A percentile compares a stretch with the other conserved stretches of the same genome.
Conservation (phyloP, 2,113 vertebrate genomes). For the Piaya cayana region DNA sequence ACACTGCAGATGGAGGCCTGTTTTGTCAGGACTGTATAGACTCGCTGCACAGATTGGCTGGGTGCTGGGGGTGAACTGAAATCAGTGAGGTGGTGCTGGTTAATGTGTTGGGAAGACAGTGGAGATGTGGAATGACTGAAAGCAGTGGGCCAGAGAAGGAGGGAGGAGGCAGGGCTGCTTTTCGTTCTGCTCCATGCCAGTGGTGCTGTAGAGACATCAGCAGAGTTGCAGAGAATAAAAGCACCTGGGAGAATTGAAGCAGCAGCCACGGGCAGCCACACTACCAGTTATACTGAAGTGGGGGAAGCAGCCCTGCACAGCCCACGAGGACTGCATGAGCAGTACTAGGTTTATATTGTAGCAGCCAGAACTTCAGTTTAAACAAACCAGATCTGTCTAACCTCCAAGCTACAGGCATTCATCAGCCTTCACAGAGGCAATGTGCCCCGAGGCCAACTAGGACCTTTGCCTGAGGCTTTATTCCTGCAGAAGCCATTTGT, state of each 20-base stretch:
- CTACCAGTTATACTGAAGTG: neutral
- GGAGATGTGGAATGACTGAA: neutral
- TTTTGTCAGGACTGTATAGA: neutral
- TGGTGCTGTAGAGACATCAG: neutral
- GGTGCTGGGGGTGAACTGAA: neutral
- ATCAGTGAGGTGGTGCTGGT: neutral
- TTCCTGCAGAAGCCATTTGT: neutral
- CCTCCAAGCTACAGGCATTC: slow-evolving; percentile 43
- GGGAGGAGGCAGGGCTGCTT: neutral
- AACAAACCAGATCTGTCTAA: slow-evolving; percentile 59
- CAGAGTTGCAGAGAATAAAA: neutral
- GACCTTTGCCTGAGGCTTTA: slow-evolving; percentile 37
- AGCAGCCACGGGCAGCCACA: neutral
- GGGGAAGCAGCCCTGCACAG: slow-evolving; percentile 19
- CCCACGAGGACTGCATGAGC: neutral
- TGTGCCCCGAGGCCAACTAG: slow-evolving; percentile 14
- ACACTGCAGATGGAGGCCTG: neutral
- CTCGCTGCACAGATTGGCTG: neutral
- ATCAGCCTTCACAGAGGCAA: slow-evolving; percentile 38
- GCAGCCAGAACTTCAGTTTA: slow-evolving; percentile 57
- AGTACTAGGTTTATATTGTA: slow-evolving; percentile 58
- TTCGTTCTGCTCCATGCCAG: neutral
- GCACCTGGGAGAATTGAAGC: neutral
- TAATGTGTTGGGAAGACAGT: neutral
- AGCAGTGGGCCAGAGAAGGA: neutral